These are phyloP conservation scores for Toxonevra muliebris DNA, from an alignment of 2,888 invertebrate species.

Conservation along the genomic window DNA sequence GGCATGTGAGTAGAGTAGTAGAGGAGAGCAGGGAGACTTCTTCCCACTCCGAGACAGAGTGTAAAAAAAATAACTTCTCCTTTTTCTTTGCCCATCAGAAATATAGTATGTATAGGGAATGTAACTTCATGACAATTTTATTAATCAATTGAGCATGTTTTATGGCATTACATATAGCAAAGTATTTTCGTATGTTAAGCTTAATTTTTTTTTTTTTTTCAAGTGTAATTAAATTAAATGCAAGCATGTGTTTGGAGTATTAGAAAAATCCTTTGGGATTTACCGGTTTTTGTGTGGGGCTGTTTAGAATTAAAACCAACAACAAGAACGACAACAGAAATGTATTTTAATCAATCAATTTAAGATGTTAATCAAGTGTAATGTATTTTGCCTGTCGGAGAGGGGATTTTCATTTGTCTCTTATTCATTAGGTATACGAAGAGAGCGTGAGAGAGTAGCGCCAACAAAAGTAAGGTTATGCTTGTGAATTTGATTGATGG, in stretches of 20 bases:
- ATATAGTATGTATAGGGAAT: neutral
- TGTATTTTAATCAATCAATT: neutral
- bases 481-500: neutral
- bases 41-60: neutral
- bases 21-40: neutral
- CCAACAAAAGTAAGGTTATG: no score
- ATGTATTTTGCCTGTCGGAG: no score
- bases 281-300: neutral
- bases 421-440: no score
- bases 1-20: neutral
- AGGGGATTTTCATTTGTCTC: no score
- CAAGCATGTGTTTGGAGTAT: conserved; percentile 3
- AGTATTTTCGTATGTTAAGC: conserved; percentile 2
- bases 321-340: neutral
- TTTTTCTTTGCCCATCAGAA: neutral
- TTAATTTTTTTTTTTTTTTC: neutral
- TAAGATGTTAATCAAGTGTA: neutral
- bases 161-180: neutral
- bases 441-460: no score
- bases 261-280: conserved; percentile 1
- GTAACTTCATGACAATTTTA: neutral
- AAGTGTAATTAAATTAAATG: conserved; percentile 14
- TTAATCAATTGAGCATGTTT: conserved; percentile 5
- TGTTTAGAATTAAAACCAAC: neutral
- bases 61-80: neutral